These are phyloP conservation scores for Paradoxurus hermaphroditus DNA, from an alignment of 2,113 vertebrate genomes.

Conservation along the genomic window DNA sequence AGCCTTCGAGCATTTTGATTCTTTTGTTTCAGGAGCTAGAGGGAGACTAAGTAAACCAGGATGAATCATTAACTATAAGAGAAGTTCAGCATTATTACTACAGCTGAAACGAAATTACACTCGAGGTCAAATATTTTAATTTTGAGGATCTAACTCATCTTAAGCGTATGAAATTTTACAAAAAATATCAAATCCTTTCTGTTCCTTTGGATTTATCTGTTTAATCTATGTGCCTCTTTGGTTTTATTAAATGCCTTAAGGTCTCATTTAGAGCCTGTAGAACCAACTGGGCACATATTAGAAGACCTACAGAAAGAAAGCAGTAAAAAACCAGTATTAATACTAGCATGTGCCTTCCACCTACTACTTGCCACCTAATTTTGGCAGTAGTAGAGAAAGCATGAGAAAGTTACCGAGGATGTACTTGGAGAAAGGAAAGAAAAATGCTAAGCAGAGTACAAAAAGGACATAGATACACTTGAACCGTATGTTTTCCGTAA, in stretches of 20 bases:
- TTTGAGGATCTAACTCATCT: constrained; percentile 41
- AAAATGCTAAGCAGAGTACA: background rate
- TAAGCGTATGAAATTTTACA: background rate
- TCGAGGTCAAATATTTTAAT: constrained; percentile 70
- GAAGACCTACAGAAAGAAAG: background rate
- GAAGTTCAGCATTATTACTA: constrained; percentile 66
- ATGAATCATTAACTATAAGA: constrained; percentile 66
- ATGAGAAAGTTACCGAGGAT: background rate
- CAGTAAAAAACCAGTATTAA: background rate
- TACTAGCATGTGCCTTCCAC: background rate
- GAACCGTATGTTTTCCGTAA: background rate
- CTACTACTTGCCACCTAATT: too few species aligned
- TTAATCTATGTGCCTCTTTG: background rate
- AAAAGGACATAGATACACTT: background rate
- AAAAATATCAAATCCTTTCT: background rate
- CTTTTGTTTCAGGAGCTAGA: constrained; percentile 68
- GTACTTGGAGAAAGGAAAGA: background rate
- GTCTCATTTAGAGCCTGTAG: background rate
- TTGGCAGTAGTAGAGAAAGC: rapidly evolving
- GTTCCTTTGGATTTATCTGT: background rate
- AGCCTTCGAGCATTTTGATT: constrained; percentile 54
- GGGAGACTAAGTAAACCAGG: constrained; percentile 73
- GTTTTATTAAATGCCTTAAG: constrained; percentile 24
- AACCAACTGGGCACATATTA: background rate
- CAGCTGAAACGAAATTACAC: constrained; percentile 62